These are phyloP conservation scores for Atlantisia rogersi DNA, from an alignment of 2,113 vertebrate genomes.

Conservation along the genomic window DNA sequence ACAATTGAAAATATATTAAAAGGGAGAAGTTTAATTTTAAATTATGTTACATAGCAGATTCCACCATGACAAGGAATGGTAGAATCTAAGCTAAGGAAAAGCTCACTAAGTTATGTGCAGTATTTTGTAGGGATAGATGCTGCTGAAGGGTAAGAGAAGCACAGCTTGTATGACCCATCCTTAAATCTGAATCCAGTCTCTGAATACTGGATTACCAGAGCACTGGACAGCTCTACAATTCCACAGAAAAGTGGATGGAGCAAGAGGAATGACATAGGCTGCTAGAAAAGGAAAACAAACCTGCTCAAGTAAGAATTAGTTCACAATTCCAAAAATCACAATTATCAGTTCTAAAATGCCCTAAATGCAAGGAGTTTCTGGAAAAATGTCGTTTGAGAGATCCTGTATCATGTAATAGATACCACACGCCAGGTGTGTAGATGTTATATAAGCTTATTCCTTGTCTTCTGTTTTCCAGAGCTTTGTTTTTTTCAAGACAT, in stretches of 20 bases:
- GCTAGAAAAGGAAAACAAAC: background rate
- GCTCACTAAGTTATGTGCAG: fast-evolving
- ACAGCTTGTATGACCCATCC: background rate
- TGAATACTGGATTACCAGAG: background rate
- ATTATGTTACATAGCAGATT: background rate
- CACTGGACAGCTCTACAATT: background rate
- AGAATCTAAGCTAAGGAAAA: background rate
- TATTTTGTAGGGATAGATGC: background rate
- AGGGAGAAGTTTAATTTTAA: background rate
- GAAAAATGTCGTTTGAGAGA: background rate
- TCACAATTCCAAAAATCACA: background rate
- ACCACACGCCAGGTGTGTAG: background rate
- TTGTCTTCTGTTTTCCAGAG: background rate
- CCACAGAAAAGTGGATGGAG: background rate
- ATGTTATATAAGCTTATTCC: background rate
- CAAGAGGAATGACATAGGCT: background rate
- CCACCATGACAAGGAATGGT: no score
- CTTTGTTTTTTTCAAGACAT: background rate
- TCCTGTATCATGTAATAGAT: background rate
- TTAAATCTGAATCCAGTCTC: background rate
- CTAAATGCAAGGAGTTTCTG: background rate
- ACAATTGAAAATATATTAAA: background rate
- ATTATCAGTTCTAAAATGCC: background rate
- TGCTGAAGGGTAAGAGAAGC: background rate
- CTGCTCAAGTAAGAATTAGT: background rate